Evolutionary conservation across 1,140 invertebrate species (phyloP).

Genomic region (Eriocheir sinensis): DNA sequence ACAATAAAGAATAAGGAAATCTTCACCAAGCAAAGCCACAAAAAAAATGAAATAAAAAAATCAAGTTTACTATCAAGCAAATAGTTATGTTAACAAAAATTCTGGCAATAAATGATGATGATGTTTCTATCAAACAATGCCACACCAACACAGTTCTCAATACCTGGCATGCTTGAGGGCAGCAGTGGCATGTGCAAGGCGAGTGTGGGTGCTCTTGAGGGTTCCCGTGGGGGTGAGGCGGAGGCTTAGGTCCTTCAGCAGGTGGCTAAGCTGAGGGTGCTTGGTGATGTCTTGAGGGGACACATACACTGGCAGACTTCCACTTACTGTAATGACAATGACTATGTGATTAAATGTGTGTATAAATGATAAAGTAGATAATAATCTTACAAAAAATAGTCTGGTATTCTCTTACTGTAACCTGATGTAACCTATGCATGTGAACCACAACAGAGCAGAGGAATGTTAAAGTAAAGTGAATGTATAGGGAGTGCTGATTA

Average conservation of each 20-base stretch:
- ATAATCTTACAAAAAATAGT: neutral
- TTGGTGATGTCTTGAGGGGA: slow-evolving; percentile 55
- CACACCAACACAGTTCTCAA: too few relatives aligned
- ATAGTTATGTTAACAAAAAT: too few relatives aligned
- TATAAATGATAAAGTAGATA: neutral
- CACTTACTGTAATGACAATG: slow-evolving; percentile 44
- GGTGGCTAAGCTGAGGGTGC: slow-evolving; percentile 48
- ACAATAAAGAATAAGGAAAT: too few relatives aligned
- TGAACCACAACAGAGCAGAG: neutral
- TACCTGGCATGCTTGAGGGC: slow-evolving; percentile 54
- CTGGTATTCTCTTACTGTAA: neutral
- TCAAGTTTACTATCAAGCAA: too few relatives aligned
- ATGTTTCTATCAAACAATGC: too few relatives aligned
- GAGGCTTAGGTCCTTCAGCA: slow-evolving; percentile 55
- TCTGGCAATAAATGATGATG: too few relatives aligned
- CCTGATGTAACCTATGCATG: neutral
- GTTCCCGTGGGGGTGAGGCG: slow-evolving; percentile 41
- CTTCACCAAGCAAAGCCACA: too few relatives aligned
- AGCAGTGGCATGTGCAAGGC: slow-evolving; percentile 45
- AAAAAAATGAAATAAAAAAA: too few relatives aligned
- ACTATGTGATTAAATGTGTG: neutral
- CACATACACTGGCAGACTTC: slow-evolving; percentile 54
- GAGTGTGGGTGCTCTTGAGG: slow-evolving; percentile 24
- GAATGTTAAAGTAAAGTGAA: neutral
- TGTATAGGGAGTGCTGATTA: too few relatives aligned